Evolutionary conservation across 2,797 vertebrate genomes (phyloP).

Genomic region (Acridotheres tristis): DNA sequence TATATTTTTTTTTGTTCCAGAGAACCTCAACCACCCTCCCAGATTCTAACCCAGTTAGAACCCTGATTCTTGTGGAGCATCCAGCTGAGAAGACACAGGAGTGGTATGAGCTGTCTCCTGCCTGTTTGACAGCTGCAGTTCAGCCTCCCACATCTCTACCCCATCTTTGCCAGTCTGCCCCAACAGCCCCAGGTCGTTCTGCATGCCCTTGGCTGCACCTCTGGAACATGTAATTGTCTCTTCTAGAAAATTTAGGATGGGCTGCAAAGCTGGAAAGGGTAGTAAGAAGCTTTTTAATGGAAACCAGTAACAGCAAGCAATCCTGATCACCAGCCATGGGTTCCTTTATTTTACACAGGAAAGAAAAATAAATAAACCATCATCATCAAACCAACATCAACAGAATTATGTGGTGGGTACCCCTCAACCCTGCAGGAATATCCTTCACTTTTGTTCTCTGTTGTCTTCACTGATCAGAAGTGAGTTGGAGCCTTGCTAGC

Average conservation of each 20-base stretch:
- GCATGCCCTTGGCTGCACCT: background rate
- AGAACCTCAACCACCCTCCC: background rate
- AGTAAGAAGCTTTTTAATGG: background rate
- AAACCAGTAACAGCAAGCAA: background rate
- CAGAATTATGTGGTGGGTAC: background rate
- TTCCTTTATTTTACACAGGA: background rate
- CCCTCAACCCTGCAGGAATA: background rate
- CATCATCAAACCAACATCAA: background rate
- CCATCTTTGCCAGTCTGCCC: background rate
- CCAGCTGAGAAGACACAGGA: background rate
- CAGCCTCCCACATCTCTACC: background rate
- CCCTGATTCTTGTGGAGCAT: background rate
- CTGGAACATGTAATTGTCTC: accelerated
- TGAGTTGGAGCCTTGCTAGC: background rate
- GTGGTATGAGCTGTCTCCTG: background rate
- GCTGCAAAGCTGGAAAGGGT: background rate
- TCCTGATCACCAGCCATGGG: background rate
- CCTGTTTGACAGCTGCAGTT: background rate
- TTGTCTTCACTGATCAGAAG: background rate
- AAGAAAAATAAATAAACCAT: background rate
- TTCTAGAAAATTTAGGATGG: background rate
- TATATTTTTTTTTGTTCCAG: background rate
- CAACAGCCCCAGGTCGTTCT: background rate
- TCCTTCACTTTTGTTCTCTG: background rate
- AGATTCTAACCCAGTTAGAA: background rate